These are phyloP conservation scores for Koerneria pararmatus DNA, from an alignment of 2,888 invertebrate species.

Conservation along the genomic window DNA sequence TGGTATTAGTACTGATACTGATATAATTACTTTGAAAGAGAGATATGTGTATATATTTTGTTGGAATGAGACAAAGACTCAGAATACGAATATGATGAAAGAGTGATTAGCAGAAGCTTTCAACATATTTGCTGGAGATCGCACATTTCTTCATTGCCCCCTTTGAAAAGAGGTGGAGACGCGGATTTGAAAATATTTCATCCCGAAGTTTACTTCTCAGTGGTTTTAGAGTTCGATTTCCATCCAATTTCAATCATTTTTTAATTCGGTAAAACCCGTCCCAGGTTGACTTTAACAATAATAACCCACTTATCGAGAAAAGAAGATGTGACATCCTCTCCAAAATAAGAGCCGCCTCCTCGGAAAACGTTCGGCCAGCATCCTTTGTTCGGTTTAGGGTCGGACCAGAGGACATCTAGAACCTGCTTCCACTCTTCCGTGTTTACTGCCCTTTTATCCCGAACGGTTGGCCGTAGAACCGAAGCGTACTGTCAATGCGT, in stretches of 20 bases:
- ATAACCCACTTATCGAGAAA: conserved; percentile 76
- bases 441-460: conserved; percentile 62
- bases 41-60: no score
- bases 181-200: conserved; percentile 10
- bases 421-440: conserved; percentile 87
- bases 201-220: no score
- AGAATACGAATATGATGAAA: no score
- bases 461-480: conserved; percentile 76
- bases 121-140: not conserved
- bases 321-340: conserved; percentile 78
- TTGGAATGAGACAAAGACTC: no score
- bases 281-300: no score
- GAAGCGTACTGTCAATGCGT: conserved; percentile 85
- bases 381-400: conserved; percentile 73
- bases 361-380: conserved; percentile 72
- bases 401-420: conserved; percentile 89
- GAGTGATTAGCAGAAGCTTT: not conserved
- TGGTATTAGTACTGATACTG: not conserved
- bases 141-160: conserved; percentile 3
- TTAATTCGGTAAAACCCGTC: no score
- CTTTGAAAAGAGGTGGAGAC: not conserved
- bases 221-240: no score
- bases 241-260: no score
- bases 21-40: not conserved
- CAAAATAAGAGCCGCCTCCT: conserved; percentile 88